Evolutionary conservation across 2,888 invertebrate species (phyloP).

Genomic region (Arge pagana): DNA sequence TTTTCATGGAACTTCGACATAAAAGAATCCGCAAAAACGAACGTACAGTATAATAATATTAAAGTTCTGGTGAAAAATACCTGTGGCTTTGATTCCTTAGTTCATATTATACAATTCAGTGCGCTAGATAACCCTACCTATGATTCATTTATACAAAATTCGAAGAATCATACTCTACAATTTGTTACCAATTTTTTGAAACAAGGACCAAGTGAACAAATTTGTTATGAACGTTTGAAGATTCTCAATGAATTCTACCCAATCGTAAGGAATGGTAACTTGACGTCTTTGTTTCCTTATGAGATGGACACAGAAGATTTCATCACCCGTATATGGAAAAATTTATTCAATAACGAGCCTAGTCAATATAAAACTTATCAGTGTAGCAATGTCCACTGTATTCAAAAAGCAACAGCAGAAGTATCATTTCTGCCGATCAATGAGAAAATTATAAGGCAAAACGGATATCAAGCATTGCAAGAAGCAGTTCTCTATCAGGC

Average conservation of each 20-base stretch:
- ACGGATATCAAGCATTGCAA: constrained; percentile 2
- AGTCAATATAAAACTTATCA: not conserved
- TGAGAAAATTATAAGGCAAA: not conserved
- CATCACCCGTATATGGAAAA: not conserved
- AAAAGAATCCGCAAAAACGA: not conserved
- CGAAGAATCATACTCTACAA: not conserved
- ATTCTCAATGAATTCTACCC: not conserved
- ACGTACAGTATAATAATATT: not conserved
- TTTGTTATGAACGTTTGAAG: constrained; percentile 1
- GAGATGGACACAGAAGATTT: constrained; percentile 1
- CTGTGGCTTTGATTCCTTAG: constrained; percentile 14
- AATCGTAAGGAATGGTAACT: not conserved
- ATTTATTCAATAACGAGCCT: not conserved
- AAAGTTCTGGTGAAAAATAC: constrained; percentile 16
- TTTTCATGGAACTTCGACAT: constrained; percentile 1
- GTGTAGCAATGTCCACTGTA: constrained; percentile 7
- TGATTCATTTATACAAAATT: not conserved
- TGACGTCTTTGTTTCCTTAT: not conserved
- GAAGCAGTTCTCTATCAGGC: constrained; percentile 3
- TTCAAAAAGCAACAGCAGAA: not conserved
- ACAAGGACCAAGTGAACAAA: not conserved
- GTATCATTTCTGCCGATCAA: constrained; percentile 3
- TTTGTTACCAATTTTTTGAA: constrained; percentile 7
- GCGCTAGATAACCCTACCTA: constrained; percentile 15
- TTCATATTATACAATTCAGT: constrained; percentile 17